A percentile compares a stretch with the other conserved stretches of the same genome.
phyloP scores from a whole-genome alignment of 2,888 invertebrate genomes.

The Eupithecia exiguata region DNA sequence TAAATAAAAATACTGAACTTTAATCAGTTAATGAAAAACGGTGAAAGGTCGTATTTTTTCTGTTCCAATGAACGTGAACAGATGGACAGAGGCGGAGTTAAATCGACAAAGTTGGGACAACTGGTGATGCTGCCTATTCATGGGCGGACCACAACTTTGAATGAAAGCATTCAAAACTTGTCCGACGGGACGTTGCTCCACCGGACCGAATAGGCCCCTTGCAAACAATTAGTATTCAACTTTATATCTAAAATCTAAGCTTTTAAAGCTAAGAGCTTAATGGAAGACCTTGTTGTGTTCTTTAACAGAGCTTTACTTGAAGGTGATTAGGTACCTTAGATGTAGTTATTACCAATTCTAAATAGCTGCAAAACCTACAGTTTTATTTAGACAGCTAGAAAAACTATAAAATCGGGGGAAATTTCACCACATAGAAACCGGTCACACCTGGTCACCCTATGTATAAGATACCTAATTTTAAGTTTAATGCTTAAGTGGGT shows the following conservation, averaged over 20 bases:
- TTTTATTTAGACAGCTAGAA: neutral
- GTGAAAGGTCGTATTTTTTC: slow-evolving; percentile 31
- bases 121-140: slow-evolving; percentile 67
- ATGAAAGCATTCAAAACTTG: slow-evolving; percentile 74
- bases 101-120: slow-evolving; percentile 71
- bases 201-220: slow-evolving; percentile 30
- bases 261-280: slow-evolving; percentile 6
- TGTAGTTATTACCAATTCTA: neutral
- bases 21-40: slow-evolving; percentile 33
- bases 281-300: neutral
- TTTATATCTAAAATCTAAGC: slow-evolving; percentile 19
- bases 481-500: neutral
- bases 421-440: neutral
- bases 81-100: slow-evolving; percentile 60
- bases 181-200: slow-evolving; percentile 46
- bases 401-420: neutral
- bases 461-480: neutral
- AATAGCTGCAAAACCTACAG: neutral
- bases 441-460: neutral
- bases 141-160: slow-evolving; percentile 66
- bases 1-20: slow-evolving; percentile 43
- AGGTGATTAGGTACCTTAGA: neutral
- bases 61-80: slow-evolving; percentile 52
- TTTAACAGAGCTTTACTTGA: neutral
- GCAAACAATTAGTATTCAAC: slow-evolving; percentile 44